Base-by-base conservation (phyloP, 2,113 vertebrate species). In the Caracal caracal region DNA sequence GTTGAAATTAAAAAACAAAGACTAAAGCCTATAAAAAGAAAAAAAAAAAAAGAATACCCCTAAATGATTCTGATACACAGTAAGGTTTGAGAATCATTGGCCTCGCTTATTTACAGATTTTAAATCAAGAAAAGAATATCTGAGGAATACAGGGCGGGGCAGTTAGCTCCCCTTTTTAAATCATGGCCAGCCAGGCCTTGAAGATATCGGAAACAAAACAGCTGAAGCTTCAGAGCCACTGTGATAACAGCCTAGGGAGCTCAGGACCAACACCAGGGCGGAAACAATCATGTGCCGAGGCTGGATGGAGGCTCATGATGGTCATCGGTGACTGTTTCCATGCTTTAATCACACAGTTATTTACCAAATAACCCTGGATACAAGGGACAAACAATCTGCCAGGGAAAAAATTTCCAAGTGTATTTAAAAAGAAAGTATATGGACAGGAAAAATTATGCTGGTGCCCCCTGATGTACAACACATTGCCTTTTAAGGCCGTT, bases 341-440 rank as follows among this genome's bases (percentile, higher is more conserved):
- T 68, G 66, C 49, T 98, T 98, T 97, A 95, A 98, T 97, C 97
- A 97, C 84, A 95, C 98, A 98, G 79, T 84, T 97, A 98, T 97
- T 98, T 98, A 98, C 95, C 97, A 98, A 98, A 97, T 97, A 97
- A 93, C 75, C 87, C 84, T 97, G 96, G 95, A 97, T 97, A 97
- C 92, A 97, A 97, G 97, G 98, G 97, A 83, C 95, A 98, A 95
- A 93, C 35, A 68, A 70, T 96, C 92, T 98, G 97, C 98, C 98
- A 98, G 97, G 97, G 97, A 99, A 98, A 98, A 98, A 98, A 98
- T 94, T 20, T 96, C 97, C 98, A 97, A 97, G 97, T 65, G 96
- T 94, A 97, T 96, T 97, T 95, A 92, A 76, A 98, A 98, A 98
- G 94, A 97, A 97, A 97, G 95, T 88, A 97, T 30, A 51, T 28